phyloP scores from a whole-genome alignment of 2,888 invertebrate genomes.

The Hanleya hanleyi region DNA sequence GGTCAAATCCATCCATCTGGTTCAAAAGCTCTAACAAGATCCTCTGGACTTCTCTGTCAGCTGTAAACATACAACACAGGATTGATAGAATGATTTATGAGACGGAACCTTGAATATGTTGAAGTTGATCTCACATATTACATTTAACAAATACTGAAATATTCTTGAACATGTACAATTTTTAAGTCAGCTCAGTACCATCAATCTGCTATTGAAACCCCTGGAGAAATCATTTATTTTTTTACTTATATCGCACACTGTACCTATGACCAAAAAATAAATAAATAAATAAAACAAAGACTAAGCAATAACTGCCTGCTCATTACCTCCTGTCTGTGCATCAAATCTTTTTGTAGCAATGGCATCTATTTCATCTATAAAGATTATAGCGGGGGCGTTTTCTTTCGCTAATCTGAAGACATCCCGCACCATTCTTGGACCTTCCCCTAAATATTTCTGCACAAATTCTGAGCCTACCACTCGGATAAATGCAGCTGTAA shows the following conservation, averaged over 20 bases:
- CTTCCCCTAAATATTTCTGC: slow-evolving; percentile 99
- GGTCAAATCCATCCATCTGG: slow-evolving; percentile 99
- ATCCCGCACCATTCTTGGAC: slow-evolving; percentile 99
- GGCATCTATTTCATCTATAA: slow-evolving; percentile 99
- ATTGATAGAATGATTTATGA: no score
- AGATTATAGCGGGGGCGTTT: slow-evolving; percentile 99
- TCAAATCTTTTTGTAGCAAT: slow-evolving; percentile 99
- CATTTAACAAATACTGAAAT: no score
- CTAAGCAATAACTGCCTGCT: no score
- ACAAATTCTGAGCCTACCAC: slow-evolving; percentile 99
- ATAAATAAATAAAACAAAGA: no score
- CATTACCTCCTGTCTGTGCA: slow-evolving; percentile 95
- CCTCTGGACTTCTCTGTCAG: slow-evolving; percentile 98
- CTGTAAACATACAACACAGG: slow-evolving; percentile 72
- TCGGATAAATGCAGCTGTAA: slow-evolving; percentile 93
- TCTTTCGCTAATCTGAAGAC: slow-evolving; percentile 99
- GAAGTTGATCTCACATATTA: no score
- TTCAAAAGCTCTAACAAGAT: slow-evolving; percentile 97
- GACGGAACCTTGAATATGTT: no score
- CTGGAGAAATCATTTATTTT: no score
- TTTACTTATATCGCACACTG: no score
- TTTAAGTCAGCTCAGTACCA: no score
- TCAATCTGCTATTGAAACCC: no score
- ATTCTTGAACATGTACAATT: no score
- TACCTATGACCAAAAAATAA: no score